A percentile compares a stretch with the other conserved stretches of the same genome.
Conservation (phyloP, 2,113 vertebrate species). For the Eidolon helvum region DNA sequence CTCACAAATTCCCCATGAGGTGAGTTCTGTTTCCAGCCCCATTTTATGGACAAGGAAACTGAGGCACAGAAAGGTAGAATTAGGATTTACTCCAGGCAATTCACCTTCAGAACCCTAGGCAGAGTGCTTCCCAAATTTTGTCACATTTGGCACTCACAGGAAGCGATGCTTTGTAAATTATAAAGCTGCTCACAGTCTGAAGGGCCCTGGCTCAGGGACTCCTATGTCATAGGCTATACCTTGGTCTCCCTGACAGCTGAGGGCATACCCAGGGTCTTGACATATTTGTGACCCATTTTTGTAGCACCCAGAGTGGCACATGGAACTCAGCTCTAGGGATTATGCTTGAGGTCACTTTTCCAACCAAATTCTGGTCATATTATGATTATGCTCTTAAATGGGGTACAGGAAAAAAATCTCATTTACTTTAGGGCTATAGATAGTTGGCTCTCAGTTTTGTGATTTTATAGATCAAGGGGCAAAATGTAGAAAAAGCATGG, state of each 20-base stretch:
- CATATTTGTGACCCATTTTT: not conserved
- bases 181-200: not conserved
- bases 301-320: too few relatives aligned
- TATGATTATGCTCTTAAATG: not conserved
- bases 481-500: not conserved
- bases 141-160: not conserved
- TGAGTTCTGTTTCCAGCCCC: not conserved
- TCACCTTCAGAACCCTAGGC: not conserved
- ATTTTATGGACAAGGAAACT: not conserved
- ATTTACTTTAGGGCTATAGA: not conserved
- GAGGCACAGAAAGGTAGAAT: not conserved
- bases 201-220: not conserved
- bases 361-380: not conserved
- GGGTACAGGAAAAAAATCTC: not conserved
- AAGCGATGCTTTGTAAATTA: not conserved
- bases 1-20: not conserved
- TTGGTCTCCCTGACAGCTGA: not conserved
- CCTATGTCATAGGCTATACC: not conserved
- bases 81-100: not conserved
- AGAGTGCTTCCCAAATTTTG: not conserved
- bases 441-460: not conserved
- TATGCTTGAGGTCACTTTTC: not conserved
- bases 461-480: not conserved
- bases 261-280: not conserved
- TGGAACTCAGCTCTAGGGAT: not conserved